Evolutionary conservation across 2,113 vertebrate species (phyloP).

Genomic region (Aegypius monachus): DNA sequence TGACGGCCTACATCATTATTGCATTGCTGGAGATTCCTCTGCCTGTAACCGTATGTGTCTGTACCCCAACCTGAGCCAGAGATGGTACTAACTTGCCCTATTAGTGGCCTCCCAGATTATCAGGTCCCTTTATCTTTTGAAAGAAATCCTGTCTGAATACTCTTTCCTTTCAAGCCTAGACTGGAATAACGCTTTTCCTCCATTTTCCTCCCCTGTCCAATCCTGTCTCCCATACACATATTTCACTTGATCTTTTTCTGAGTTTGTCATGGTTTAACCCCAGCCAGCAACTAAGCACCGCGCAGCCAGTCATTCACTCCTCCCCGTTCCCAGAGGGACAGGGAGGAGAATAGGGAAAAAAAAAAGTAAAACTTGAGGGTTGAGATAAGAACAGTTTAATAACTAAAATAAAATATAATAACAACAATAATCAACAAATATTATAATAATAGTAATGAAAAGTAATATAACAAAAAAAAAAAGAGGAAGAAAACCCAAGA

Average conservation of each 20-base stretch:
- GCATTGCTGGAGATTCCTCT: slow-evolving; percentile 67
- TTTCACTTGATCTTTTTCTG: background rate
- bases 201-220: background rate
- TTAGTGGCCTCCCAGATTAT: background rate
- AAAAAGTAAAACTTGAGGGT: too few relatives aligned
- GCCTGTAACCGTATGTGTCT: slow-evolving; percentile 39
- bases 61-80: background rate
- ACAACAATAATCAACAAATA: too few relatives aligned
- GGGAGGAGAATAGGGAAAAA: too few relatives aligned
- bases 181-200: background rate
- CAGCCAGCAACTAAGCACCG: too few relatives aligned
- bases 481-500: too few relatives aligned
- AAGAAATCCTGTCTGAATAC: background rate
- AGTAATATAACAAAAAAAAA: too few relatives aligned
- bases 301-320: too few relatives aligned
- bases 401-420: too few relatives aligned
- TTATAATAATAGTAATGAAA: too few relatives aligned
- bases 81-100: background rate
- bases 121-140: background rate
- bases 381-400: too few relatives aligned
- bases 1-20: slow-evolving; percentile 49
- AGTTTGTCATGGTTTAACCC: background rate
- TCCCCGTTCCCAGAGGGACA: too few relatives aligned
- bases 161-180: background rate
- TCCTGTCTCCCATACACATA: background rate